Evolutionary conservation across 2,113 vertebrate species (phyloP).

Genomic region (Rallus limicola): DNA sequence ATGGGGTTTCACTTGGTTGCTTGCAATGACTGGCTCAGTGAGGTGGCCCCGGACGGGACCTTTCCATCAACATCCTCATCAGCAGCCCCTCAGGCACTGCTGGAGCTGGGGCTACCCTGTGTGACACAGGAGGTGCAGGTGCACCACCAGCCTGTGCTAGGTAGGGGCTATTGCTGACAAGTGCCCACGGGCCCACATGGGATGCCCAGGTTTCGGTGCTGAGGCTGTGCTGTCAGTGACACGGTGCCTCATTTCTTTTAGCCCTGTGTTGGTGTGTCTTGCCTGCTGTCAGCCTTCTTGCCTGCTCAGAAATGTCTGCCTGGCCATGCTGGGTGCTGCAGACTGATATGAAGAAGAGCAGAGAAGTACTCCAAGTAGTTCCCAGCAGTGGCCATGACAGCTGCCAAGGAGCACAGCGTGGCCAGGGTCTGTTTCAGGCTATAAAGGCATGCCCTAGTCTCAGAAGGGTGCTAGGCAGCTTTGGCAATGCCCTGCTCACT

Average conservation of each 20-base stretch:
- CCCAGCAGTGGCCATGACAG: background rate
- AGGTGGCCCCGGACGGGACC: background rate
- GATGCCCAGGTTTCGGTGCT: background rate
- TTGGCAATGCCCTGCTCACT: background rate
- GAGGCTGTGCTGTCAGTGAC: background rate
- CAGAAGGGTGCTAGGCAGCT: background rate
- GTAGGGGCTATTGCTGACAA: background rate
- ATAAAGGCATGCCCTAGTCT: background rate
- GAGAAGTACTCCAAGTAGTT: background rate
- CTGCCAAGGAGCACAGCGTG: background rate
- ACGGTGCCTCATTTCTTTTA: background rate
- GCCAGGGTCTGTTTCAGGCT: background rate
- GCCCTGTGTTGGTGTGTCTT: background rate
- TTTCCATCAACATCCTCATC: background rate
- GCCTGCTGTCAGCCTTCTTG: background rate
- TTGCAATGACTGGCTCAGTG: background rate
- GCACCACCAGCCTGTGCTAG: background rate
- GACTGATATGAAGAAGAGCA: background rate
- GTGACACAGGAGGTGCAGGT: background rate
- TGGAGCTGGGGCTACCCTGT: background rate
- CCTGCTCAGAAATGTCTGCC: background rate
- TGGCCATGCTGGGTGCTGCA: background rate
- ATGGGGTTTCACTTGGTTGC: background rate
- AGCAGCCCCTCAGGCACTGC: background rate
- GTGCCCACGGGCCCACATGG: accelerated